A percentile compares a stretch with the other conserved stretches of the same genome.
Conservation (phyloP, 35 echinoderm and acorn worm species). For the Apostichopus parvimensis region DNA sequence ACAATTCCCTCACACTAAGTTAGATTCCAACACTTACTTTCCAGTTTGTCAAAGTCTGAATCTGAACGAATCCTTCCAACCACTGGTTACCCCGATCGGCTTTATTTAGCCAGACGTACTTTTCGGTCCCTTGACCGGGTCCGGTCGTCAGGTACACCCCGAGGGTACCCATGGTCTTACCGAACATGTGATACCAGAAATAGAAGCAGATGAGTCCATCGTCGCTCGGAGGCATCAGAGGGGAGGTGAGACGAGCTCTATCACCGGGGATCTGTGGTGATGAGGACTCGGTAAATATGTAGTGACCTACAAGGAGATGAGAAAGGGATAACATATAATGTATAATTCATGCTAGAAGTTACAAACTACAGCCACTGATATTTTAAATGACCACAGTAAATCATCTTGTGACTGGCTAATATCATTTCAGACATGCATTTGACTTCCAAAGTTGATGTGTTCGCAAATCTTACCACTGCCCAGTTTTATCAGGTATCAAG, state of each 20-base stretch:
- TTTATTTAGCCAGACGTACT: conserved; percentile 48
- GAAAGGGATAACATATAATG: too few relatives aligned
- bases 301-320: conserved; percentile 55
- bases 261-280: conserved; percentile 59
- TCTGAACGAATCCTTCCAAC: conserved; percentile 38
- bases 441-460: too few relatives aligned
- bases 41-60: not conserved
- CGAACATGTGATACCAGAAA: conserved; percentile 98
- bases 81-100: conserved; percentile 63
- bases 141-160: conserved; percentile 31
- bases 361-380: too few relatives aligned
- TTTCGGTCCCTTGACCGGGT: not conserved
- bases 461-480: too few relatives aligned
- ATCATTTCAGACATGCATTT: too few relatives aligned
- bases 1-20: too few relatives aligned
- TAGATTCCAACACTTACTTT: not conserved
- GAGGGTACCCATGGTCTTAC: conserved; percentile 63
- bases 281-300: conserved; percentile 68
- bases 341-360: too few relatives aligned
- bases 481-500: too few relatives aligned
- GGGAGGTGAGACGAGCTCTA: conserved; percentile 42
- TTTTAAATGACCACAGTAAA: too few relatives aligned
- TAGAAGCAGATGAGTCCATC: conserved; percentile 52
- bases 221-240: conserved; percentile 45
- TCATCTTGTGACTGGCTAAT: too few relatives aligned